Evolutionary conservation across 1,140 invertebrate species (phyloP).

Genomic region (Formica selysi): DNA sequence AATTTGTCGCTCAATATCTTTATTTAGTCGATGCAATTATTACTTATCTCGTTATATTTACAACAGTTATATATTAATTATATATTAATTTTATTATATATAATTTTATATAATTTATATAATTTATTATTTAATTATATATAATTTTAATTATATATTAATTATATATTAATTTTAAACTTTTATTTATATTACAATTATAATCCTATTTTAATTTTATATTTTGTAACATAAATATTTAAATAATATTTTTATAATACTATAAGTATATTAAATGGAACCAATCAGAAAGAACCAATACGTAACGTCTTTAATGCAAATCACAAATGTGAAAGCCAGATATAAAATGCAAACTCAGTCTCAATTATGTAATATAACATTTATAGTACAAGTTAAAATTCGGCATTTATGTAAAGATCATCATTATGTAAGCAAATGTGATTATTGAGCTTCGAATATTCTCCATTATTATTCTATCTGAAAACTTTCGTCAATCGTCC

Average conservation of each 20-base stretch:
- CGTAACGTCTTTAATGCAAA: not conserved
- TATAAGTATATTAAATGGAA: not conserved
- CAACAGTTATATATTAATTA: no score
- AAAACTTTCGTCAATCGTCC: not conserved
- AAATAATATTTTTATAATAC: not conserved
- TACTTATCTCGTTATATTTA: not conserved
- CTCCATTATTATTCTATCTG: slow-evolving; percentile 15
- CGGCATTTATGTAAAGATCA: slow-evolving; percentile 3
- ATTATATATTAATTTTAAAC: not conserved
- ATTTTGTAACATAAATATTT: not conserved
- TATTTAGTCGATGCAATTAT: not conserved
- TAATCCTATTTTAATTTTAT: not conserved
- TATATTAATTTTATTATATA: not conserved
- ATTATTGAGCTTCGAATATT: not conserved
- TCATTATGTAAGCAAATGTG: not conserved
- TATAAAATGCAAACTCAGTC: not conserved
- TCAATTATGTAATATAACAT: not conserved
- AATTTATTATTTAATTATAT: no score
- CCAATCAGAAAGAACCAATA: not conserved
- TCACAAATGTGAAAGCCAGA: not conserved
- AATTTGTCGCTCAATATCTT: not conserved
- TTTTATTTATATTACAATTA: not conserved
- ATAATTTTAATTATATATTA: no score
- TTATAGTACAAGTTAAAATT: not conserved
- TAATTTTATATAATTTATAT: no score